Percentiles rank a stretch among this genome's conserved stretches.
phyloP scores from a whole-genome alignment of 2,888 invertebrate genomes.

The Eristalis pertinax region DNA sequence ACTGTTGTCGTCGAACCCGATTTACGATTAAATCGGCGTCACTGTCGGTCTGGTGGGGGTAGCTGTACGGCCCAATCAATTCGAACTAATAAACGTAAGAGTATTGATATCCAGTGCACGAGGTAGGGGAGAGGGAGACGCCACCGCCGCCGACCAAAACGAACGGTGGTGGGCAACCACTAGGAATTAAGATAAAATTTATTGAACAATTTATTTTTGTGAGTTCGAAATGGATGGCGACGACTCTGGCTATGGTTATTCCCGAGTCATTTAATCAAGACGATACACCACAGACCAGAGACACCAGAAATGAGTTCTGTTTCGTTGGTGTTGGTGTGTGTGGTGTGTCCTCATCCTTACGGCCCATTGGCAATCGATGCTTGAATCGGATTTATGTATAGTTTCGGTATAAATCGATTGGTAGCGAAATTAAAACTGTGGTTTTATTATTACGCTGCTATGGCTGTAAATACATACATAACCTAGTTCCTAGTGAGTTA shows the following conservation, averaged over 20 bases:
- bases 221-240: conserved; percentile 55
- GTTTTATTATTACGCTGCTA: conserved; percentile 26
- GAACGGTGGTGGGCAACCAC: conserved; percentile 73
- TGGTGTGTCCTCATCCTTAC: background rate
- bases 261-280: conserved; percentile 16
- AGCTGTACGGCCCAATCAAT: conserved; percentile 61
- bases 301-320: too few relatives aligned
- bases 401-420: conserved; percentile 54
- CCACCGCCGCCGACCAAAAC: conserved; percentile 10
- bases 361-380: background rate
- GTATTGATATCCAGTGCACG: conserved; percentile 44
- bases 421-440: conserved; percentile 50
- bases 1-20: conserved; percentile 2
- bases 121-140: conserved; percentile 24
- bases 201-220: conserved; percentile 75
- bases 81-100: conserved; percentile 67
- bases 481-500: background rate
- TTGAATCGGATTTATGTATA: conserved; percentile 29
- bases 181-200: conserved; percentile 76
- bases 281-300: background rate
- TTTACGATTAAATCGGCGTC: conserved; percentile 67
- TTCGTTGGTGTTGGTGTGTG: background rate
- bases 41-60: conserved; percentile 14
- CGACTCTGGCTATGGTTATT: background rate
- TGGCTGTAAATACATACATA: conserved; percentile 41